Percentiles rank a stretch among this genome's conserved stretches.
These are phyloP conservation scores for Osmerus mordax DNA, from an alignment of 2,113 vertebrate species.

Conservation along the genomic window DNA sequence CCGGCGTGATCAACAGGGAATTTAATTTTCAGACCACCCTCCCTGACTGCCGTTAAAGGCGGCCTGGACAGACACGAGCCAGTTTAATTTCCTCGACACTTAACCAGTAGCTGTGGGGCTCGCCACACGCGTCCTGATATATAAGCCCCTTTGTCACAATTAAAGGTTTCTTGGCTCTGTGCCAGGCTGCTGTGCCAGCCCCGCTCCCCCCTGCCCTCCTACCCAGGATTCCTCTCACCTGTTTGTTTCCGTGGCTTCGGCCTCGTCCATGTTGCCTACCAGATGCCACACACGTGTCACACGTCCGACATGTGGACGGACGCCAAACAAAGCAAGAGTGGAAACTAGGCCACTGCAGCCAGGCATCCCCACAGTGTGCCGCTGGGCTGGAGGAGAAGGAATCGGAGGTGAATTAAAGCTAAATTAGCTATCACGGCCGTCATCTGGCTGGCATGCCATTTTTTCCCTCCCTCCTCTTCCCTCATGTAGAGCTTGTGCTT, in stretches of 20 bases:
- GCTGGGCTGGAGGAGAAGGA: slow-evolving; percentile 49
- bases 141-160: slow-evolving; percentile 32
- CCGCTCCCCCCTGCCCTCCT: neutral
- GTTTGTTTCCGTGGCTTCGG: slow-evolving; percentile 16
- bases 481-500: neutral
- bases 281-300: neutral
- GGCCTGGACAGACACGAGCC: slow-evolving; percentile 20
- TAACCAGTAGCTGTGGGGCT: slow-evolving; percentile 35
- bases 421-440: slow-evolving; percentile 68
- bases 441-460: slow-evolving; percentile 43
- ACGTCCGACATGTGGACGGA: neutral
- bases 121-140: slow-evolving; percentile 25
- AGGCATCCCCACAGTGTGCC: slow-evolving; percentile 47
- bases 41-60: slow-evolving; percentile 16
- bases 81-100: slow-evolving; percentile 43
- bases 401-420: slow-evolving; percentile 70
- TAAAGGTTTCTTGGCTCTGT: slow-evolving; percentile 27
- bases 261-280: neutral
- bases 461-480: slow-evolving; percentile 38
- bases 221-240: slow-evolving; percentile 21
- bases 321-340: slow-evolving; percentile 16
- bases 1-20: slow-evolving; percentile 25
- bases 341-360: slow-evolving; percentile 62
- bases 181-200: slow-evolving; percentile 19
- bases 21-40: slow-evolving; percentile 37